Evolutionary conservation across 2,888 invertebrate genomes (phyloP), one percentile per base, ranked within the genome.

Genomic region (Amphiduros pacificus): DNA sequence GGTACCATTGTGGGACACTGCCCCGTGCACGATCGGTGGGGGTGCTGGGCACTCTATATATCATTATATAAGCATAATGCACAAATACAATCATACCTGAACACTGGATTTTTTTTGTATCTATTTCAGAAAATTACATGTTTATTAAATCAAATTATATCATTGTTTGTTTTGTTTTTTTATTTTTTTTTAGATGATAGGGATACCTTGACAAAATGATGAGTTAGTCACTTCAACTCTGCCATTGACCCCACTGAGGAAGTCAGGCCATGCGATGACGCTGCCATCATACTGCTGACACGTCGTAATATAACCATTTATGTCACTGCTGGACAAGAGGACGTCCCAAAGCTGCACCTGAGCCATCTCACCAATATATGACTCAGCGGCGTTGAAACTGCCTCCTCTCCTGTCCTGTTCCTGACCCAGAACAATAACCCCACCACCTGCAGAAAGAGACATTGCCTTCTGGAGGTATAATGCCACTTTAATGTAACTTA

Each of bases 401-500:
- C 88, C 88, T 1, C 88, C 88, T 4, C 86, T 64, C 9, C 81
- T 75, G 73, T 89, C 89, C 76, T 90, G 90, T 71, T 90, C 90
- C 80, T 90, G 90, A 0, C 89, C 90, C 60, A 90, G 80, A 2
- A 89, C 85, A 64, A 89, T 80, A 58, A 84, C 85, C 9, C 89
- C 89, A 59, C 85, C 78, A 60, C 77, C 81, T 81, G 68, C 28
- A 65, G 44, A 11, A 22, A 2, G n/a, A 32, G 9, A 44, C 6
- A 44, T 4, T n/a, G n/a, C n/a, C n/a, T n/a, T n/a, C n/a, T n/a
- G n/a, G n/a, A n/a, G n/a, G n/a, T n/a, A n/a, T n/a, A n/a, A n/a
- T n/a, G n/a, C n/a, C n/a, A n/a, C n/a, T n/a, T n/a, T n/a, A n/a
- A n/a, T n/a, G n/a, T n/a, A n/a, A n/a, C n/a, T n/a, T n/a, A n/a